These are phyloP conservation scores for Thecophora atra DNA, from an alignment of 2,888 invertebrate genomes.

Conservation along the genomic window DNA sequence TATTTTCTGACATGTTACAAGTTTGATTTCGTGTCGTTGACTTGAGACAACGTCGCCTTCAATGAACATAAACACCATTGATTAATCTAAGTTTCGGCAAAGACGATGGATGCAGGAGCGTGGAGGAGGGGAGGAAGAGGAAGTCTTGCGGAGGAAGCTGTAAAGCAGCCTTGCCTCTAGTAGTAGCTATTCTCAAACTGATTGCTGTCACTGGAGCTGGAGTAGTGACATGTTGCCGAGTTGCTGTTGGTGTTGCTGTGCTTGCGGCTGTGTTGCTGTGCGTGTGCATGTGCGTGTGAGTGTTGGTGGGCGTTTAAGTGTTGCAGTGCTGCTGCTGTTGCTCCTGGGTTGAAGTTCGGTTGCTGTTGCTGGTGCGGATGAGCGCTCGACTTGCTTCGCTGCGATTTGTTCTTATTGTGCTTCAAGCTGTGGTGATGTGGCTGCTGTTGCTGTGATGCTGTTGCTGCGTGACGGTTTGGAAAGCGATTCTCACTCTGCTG, in stretches of 20 bases:
- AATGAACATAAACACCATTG: background rate
- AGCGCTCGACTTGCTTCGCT: slow-evolving; percentile 43
- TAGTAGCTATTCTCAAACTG: slow-evolving; percentile 59
- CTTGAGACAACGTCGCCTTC: background rate
- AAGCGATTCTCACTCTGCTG: slow-evolving; percentile 59
- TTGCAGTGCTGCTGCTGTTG: slow-evolving; percentile 49
- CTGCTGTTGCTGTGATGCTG: slow-evolving; percentile 43
- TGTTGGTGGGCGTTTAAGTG: slow-evolving; percentile 43
- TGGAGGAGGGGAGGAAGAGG: background rate
- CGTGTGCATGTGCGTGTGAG: slow-evolving; percentile 19
- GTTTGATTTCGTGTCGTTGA: background rate
- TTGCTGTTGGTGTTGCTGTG: slow-evolving; percentile 46
- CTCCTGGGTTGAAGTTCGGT: slow-evolving; percentile 45
- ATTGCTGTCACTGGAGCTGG: slow-evolving; percentile 64
- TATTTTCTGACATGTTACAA: too few relatives aligned
- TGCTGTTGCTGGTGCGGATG: slow-evolving; percentile 40
- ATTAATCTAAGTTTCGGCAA: background rate
- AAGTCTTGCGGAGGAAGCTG: background rate
- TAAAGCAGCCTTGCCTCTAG: slow-evolving; percentile 35
- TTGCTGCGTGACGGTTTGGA: slow-evolving; percentile 47
- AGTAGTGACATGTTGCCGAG: slow-evolving; percentile 48
- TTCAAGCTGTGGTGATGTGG: slow-evolving; percentile 57
- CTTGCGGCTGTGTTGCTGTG: slow-evolving; percentile 44
- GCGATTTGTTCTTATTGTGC: slow-evolving; percentile 48
- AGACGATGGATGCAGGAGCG: background rate